Evolutionary conservation across 2,888 invertebrate genomes (phyloP).

Genomic region (Tortricodes alternella): DNA sequence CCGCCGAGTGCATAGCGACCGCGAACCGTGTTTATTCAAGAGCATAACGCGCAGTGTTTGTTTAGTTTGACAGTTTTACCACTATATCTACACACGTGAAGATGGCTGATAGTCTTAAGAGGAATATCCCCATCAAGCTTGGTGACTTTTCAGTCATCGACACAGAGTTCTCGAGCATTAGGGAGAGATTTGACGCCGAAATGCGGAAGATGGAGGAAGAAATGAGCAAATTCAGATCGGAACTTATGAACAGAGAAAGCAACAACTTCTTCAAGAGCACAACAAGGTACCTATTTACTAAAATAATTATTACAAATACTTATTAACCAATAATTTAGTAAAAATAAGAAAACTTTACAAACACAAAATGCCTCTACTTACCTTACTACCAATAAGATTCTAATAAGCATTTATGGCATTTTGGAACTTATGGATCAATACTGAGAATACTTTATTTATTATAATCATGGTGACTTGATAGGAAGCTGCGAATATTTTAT

Average conservation of each 20-base stretch:
- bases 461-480: background rate
- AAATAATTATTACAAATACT: background rate
- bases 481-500: background rate
- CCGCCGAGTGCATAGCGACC: conserved; percentile 68
- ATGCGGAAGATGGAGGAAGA: conserved; percentile 99
- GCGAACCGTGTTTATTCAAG: conserved; percentile 76
- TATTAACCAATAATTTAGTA: background rate
- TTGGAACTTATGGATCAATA: background rate
- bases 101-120: conserved; percentile 93
- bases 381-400: conserved; percentile 12
- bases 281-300: conserved; percentile 86
- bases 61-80: conserved; percentile 71
- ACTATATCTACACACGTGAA: conserved; percentile 60
- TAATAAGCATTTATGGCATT: background rate
- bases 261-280: conserved; percentile 95
- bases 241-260: conserved; percentile 95
- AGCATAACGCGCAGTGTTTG: conserved; percentile 72
- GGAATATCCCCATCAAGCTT: conserved; percentile 96
- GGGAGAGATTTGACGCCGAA: conserved; percentile 97
- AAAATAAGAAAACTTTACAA: background rate
- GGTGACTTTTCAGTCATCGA: conserved; percentile 98
- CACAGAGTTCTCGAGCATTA: conserved; percentile 97
- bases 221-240: conserved; percentile 97
- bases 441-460: background rate
- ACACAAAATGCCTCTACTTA: background rate